Evolutionary conservation across 2,113 vertebrate genomes (phyloP).

Genomic region (Myanophis thanlyinensis): DNA sequence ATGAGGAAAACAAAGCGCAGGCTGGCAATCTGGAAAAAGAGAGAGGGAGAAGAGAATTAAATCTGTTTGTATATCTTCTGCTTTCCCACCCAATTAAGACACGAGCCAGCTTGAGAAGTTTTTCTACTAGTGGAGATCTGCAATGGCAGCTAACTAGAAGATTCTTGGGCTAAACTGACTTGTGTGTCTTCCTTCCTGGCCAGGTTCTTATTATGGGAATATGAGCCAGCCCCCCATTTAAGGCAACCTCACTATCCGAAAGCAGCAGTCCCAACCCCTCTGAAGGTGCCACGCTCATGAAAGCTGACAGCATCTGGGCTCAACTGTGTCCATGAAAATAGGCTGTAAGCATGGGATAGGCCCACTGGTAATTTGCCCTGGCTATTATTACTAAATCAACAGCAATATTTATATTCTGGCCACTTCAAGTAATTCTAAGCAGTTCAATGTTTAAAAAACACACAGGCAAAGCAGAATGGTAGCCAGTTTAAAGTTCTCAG

Average conservation of each 20-base stretch:
- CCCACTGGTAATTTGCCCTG: too few relatives aligned
- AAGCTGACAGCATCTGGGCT: neutral
- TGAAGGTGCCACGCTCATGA: neutral
- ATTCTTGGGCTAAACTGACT: neutral
- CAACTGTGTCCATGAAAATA: neutral
- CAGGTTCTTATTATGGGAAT: neutral
- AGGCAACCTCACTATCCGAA: neutral
- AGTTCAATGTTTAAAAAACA: neutral
- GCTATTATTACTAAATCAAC: neutral
- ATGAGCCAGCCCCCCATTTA: neutral
- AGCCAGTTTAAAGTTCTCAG: neutral
- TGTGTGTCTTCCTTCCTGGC: neutral
- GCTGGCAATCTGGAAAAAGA: slow-evolving; percentile 81
- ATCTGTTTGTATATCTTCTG: too few relatives aligned
- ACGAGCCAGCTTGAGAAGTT: neutral
- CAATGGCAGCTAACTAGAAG: neutral
- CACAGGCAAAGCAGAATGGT: neutral
- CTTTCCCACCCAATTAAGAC: neutral
- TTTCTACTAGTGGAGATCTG: neutral
- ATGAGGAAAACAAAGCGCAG: slow-evolving; percentile 96
- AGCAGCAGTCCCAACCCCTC: neutral
- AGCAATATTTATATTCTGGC: neutral
- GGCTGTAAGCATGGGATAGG: neutral
- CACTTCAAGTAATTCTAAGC: neutral
- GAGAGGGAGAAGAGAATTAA: neutral